Conservation (phyloP, 2,797 vertebrate genomes). For the Melopsittacus undulatus region DNA sequence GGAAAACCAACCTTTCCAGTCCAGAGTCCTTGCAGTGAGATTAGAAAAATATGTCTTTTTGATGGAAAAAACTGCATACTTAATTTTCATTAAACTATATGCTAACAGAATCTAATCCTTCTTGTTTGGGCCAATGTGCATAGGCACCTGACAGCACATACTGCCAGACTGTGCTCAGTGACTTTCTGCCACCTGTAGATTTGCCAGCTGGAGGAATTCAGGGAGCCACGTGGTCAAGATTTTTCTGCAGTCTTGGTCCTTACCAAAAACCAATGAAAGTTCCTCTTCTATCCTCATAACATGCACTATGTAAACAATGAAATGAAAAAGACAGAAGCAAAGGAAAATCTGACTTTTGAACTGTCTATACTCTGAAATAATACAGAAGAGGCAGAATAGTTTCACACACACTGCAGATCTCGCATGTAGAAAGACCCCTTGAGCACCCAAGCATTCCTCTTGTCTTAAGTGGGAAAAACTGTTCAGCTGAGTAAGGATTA, state of each 20-base stretch:
- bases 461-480: neutral
- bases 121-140: neutral
- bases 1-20: neutral
- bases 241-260: neutral
- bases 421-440: neutral
- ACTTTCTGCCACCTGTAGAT: neutral
- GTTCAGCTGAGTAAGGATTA: neutral
- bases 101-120: neutral
- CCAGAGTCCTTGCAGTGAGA: neutral
- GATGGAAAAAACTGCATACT: accelerated
- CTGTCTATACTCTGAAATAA: neutral
- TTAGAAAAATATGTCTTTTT: neutral
- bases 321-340: neutral
- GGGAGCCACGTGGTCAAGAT: neutral
- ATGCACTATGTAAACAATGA: neutral
- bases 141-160: neutral
- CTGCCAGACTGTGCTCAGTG: neutral
- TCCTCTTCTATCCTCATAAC: neutral
- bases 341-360: neutral
- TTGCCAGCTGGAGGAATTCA: neutral
- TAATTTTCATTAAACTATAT: neutral
- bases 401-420: neutral
- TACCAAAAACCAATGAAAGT: neutral
- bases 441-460: neutral
- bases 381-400: neutral